Conservation (phyloP, 2,888 invertebrate genomes). For the Phania funesta region DNA sequence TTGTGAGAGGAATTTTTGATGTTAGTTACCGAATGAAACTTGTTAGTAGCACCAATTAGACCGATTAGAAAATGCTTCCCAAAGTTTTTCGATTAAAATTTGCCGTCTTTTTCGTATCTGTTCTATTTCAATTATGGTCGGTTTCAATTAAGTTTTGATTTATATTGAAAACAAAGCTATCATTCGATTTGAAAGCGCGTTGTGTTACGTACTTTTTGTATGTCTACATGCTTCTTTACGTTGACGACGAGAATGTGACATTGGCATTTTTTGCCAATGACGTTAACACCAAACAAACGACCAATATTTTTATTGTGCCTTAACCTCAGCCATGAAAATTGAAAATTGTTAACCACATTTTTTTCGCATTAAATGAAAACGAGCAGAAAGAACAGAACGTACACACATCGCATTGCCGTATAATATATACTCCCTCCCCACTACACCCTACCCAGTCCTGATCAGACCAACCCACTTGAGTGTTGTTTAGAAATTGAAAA, state of each 20-base stretch:
- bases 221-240: constrained; percentile 60
- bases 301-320: constrained; percentile 65
- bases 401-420: constrained; percentile 16
- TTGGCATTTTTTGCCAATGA: constrained; percentile 61
- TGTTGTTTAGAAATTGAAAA: constrained; percentile 41
- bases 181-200: constrained; percentile 52
- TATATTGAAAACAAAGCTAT: constrained; percentile 23
- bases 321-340: constrained; percentile 68
- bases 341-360: constrained; percentile 62
- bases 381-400: constrained; percentile 26
- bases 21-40: not conserved
- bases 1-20: not conserved
- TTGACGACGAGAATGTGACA: constrained; percentile 62
- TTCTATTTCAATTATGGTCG: not conserved
- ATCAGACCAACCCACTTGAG: constrained; percentile 45
- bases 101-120: not conserved
- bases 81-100: not conserved
- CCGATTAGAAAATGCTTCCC: too few species aligned
- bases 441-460: not conserved
- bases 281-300: constrained; percentile 56
- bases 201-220: constrained; percentile 47
- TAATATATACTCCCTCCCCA: not conserved
- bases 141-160: constrained; percentile 22
- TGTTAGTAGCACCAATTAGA: not conserved
- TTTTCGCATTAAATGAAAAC: constrained; percentile 53